A percentile compares a stretch with the other conserved stretches of the same genome.
phyloP scores from a whole-genome alignment of 2,888 invertebrate species.

The Junonia oenone region DNA sequence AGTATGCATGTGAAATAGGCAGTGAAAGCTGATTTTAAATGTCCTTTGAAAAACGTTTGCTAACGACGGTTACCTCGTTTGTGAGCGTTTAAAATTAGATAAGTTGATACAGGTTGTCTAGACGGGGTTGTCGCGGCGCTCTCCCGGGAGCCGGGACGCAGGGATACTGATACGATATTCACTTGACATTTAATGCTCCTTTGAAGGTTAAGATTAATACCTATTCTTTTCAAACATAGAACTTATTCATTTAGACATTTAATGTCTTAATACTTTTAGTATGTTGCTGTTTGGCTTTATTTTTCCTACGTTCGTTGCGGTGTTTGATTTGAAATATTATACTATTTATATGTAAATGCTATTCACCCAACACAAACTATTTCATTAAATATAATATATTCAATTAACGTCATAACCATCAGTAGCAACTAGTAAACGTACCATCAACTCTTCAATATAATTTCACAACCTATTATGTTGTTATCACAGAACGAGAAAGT shows the following conservation, averaged over 20 bases:
- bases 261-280: background rate
- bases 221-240: no score
- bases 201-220: no score
- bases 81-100: constrained; percentile 47
- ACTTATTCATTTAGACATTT: no score
- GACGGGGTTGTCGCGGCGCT: constrained; percentile 56
- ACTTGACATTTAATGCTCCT: constrained; percentile 53
- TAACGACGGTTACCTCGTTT: constrained; percentile 34
- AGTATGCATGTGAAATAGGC: constrained; percentile 15
- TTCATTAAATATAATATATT: background rate
- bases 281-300: no score
- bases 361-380: no score
- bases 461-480: constrained; percentile 11
- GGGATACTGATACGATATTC: constrained; percentile 52
- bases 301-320: no score
- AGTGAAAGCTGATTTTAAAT: constrained; percentile 31
- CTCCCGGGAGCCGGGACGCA: constrained; percentile 25
- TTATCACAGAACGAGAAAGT: constrained; percentile 24
- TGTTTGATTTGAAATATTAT: no score
- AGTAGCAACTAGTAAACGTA: background rate
- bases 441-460: background rate
- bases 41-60: constrained; percentile 39
- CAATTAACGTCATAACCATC: background rate
- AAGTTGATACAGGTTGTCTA: constrained; percentile 62
- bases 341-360: no score